These are phyloP conservation scores for Eupeodes latifasciatus DNA, from an alignment of 2,888 invertebrate genomes.

Conservation along the genomic window DNA sequence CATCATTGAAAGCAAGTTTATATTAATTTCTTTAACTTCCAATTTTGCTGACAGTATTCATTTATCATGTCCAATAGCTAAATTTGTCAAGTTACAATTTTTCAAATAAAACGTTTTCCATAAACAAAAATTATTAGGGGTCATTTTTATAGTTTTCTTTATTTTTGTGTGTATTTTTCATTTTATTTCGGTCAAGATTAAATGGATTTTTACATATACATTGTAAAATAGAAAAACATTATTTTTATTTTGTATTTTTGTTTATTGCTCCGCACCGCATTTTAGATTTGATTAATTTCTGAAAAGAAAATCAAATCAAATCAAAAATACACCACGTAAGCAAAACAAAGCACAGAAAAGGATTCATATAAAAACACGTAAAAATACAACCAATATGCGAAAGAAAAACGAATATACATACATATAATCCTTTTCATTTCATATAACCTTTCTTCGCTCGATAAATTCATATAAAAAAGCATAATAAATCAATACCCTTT, in stretches of 20 bases:
- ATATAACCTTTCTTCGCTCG: background rate
- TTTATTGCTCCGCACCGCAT: background rate
- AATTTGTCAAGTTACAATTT: too few species aligned
- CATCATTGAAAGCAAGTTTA: too few species aligned
- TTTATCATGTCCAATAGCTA: too few species aligned
- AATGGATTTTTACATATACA: too few species aligned
- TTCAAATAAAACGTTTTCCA: too few species aligned
- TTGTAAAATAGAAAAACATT: background rate
- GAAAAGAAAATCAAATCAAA: constrained; percentile 3
- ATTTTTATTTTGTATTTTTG: background rate
- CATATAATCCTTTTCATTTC: background rate
- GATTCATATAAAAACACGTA: constrained; percentile 8
- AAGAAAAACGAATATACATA: background rate
- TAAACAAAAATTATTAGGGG: too few species aligned
- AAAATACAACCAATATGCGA: background rate
- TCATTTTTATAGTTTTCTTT: too few species aligned
- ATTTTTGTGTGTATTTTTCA: too few species aligned
- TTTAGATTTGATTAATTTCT: constrained; percentile 17
- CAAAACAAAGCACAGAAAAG: background rate
- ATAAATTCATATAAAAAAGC: constrained; percentile 53
- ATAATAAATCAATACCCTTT: constrained; percentile 67
- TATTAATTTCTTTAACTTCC: too few species aligned
- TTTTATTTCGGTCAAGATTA: too few species aligned
- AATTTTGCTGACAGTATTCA: too few species aligned
- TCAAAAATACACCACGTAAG: constrained; percentile 4